Base-by-base conservation (phyloP, 2,113 vertebrate species). In the Cyanocitta stelleri region DNA sequence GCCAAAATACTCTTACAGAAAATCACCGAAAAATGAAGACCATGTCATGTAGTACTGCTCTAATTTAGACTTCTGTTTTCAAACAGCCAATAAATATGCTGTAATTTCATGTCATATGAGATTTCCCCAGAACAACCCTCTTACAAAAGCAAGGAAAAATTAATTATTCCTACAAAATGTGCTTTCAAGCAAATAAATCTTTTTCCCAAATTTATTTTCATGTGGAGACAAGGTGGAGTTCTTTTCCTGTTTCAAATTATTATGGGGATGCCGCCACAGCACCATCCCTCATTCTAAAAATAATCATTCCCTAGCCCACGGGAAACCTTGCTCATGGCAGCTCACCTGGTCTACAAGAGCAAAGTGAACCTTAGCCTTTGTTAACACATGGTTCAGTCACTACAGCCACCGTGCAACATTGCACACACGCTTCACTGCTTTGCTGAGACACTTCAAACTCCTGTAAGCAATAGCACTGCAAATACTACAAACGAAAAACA, bases 191-290 rank as follows among this genome's bases (percentile, higher is more conserved):
- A 73, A 77, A 84, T 6, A 61, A 12, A 8, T 81, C 11, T 69
- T 84, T 48, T 66, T 75, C 44, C 48, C 37, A 33, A 12, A 61
- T 41, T 64, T 82, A 10, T 80, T 88, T 87, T 49, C 49, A 61
- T 27, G 41, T 30, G 61, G 43, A 80, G 49, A 63, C 37, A 79
- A 68, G 1, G 1, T 37, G 14, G 87, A 87, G 55, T 56, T 77
- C 26, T 58, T 83, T 16, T 44, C 30, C 24, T 71, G 39, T 68
- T 95, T 83, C 62, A 62, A 54, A 69, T 90, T 43, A 43, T 33
- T 27, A 23, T 0, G 1, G n/a, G 0, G 0, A 17, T 55, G 29
- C 74, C 78, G 62, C 51, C 30, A 56, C 19, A 5, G 13, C 35
- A 46, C 26, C n/a, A 22, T 24, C 73, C 33, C 24, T 85, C 72